Evolutionary conservation across 2,888 invertebrate genomes (phyloP).

Genomic region (Choreutis nemorana): DNA sequence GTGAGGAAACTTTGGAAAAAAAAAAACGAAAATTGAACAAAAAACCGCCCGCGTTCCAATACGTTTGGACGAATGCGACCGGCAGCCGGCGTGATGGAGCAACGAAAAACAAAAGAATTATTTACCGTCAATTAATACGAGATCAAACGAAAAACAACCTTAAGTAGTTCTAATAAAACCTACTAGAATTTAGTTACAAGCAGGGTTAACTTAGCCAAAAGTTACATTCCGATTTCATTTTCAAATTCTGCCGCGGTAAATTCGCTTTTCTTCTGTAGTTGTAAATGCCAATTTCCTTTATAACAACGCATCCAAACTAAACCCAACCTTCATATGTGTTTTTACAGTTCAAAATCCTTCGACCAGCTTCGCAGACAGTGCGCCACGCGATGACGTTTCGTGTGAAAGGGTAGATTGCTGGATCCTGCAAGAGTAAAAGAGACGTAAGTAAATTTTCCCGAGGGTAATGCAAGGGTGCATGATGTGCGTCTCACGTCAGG

Average conservation of each 20-base stretch:
- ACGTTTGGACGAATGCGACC: conserved; percentile 56
- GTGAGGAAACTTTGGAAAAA: conserved; percentile 27
- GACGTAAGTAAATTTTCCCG: conserved; percentile 21
- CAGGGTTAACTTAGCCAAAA: conserved; percentile 23
- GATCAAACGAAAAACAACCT: conserved; percentile 16
- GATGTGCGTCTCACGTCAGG: conserved; percentile 34
- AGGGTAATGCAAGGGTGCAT: conserved; percentile 48
- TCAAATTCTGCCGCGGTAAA: conserved; percentile 57
- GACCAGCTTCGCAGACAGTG: conserved; percentile 39
- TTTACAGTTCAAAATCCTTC: conserved; percentile 23
- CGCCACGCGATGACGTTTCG: conserved; percentile 64
- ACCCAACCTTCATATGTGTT: conserved; percentile 20
- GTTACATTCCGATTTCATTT: conserved; percentile 47
- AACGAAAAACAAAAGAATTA: conserved; percentile 27
- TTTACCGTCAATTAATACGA: conserved; percentile 14
- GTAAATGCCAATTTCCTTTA: conserved; percentile 63
- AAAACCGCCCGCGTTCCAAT: conserved; percentile 60
- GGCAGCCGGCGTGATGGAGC: conserved; percentile 31
- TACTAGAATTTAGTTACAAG: conserved; percentile 8
- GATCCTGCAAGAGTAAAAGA: no score
- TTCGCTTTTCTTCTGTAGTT: conserved; percentile 58
- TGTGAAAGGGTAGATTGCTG: conserved; percentile 25
- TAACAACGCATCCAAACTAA: conserved; percentile 17
- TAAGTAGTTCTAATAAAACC: conserved; percentile 15
- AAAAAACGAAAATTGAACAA: conserved; percentile 44